phyloP scores from a whole-genome alignment of 2,888 invertebrate species.

The Gibbula magus region DNA sequence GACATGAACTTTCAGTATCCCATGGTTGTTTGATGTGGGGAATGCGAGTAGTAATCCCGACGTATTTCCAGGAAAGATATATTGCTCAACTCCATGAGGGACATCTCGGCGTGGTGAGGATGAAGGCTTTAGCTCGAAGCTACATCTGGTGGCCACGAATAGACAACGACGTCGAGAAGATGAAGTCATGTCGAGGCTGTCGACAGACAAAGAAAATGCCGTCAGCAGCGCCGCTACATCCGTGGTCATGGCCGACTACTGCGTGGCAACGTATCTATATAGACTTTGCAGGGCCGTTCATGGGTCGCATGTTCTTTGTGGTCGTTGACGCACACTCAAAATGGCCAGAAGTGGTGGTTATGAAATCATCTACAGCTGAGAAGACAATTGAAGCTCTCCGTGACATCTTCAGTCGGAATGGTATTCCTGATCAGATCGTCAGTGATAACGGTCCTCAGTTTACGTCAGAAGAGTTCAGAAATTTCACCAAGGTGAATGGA shows the following conservation, averaged over 20 bases:
- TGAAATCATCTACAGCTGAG: too few relatives aligned
- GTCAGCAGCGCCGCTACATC: too few relatives aligned
- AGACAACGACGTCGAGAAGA: not conserved
- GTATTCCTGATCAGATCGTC: too few relatives aligned
- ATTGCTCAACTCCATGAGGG: slow-evolving; percentile 9
- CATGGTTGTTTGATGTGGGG: too few relatives aligned
- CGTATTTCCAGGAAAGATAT: not conserved
- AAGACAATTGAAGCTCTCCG: too few relatives aligned
- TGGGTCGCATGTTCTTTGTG: too few relatives aligned
- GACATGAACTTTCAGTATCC: too few relatives aligned
- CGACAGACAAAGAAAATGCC: not conserved
- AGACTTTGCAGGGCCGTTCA: not conserved
- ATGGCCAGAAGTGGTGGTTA: too few relatives aligned
- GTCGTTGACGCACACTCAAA: not conserved
- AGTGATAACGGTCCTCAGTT: too few relatives aligned
- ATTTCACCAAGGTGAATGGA: too few relatives aligned
- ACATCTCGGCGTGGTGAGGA: slow-evolving; percentile 25
- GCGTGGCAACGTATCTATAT: not conserved
- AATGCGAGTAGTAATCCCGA: slow-evolving; percentile 20
- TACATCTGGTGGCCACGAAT: slow-evolving; percentile 23
- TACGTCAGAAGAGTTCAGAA: too few relatives aligned
- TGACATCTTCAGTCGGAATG: not conserved
- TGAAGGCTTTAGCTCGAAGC: slow-evolving; percentile 16
- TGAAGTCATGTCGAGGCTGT: not conserved
- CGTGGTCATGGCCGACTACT: too few relatives aligned